Evolutionary conservation across 2,888 invertebrate species (phyloP), one percentile per base, ranked within the genome.

Genomic region (Ypsolopha sequella): DNA sequence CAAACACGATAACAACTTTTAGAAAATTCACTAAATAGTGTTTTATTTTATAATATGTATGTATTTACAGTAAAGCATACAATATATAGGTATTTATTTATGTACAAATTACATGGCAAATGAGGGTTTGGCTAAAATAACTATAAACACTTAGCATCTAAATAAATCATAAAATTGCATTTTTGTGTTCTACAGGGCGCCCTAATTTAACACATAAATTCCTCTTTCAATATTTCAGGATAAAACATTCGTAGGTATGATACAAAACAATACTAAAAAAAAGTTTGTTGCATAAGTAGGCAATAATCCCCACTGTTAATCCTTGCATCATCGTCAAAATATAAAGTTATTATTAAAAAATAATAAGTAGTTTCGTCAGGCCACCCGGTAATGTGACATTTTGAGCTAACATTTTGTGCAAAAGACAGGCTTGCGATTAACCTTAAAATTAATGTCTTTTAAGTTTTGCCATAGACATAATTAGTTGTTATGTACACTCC

Each of bases 21-120:
- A 59, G 61, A 61, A 60, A 58, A 36, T 41, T 41, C 50, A 50
- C 36, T 48, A 46, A 52, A 24, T 53, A 55, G 53, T 54, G 49
- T 49, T 54, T 52, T 48, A 53, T 56, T 45, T 56, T 59, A 54
- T 52, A 54, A 52, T 53, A 54, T 45, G 49, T 50, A 41, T 50
- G 41, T 52, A 11, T 44, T 41, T 24, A 24, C 24, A 24, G 24
- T 24, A 24, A 24, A 24, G 24, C 24, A 24, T 3, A 24, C 24
- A 24, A 24, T 24, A 50, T 50, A 51, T 43, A 43, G 6, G 11
- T 43, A 13, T 11, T 41, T 41, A n/a, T 45, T 34, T 45, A 45
- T 45, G 8, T 45, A 10, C n/a, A 33, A 34, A 34, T 33, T 74
- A 76, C 71, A 82, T 82, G 82, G 82, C 82, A 82, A 73, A 79